Evolutionary conservation across 2,797 vertebrate genomes (phyloP).

Genomic region (Gallinago stenura): DNA sequence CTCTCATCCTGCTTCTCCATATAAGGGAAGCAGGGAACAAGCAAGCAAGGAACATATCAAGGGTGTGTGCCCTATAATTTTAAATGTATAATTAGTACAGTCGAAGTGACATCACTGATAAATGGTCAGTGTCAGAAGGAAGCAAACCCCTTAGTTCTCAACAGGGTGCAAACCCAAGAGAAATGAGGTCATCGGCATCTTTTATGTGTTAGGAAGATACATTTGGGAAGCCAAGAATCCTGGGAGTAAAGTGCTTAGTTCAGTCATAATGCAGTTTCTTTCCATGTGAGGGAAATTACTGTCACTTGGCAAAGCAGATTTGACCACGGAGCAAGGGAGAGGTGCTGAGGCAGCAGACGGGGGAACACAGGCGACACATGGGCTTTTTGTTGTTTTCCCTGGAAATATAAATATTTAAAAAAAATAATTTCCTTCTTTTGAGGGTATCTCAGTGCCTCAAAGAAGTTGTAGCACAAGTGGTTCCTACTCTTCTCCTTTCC

Average conservation of each 20-base stretch:
- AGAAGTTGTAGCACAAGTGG: neutral
- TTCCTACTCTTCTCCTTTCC: neutral
- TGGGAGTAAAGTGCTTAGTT: neutral
- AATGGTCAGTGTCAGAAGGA: neutral
- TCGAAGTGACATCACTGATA: neutral
- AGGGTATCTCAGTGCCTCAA: neutral
- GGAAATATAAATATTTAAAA: neutral
- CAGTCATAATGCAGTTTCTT: neutral
- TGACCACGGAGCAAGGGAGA: neutral
- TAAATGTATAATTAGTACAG: neutral
- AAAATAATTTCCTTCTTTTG: neutral
- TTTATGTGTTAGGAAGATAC: neutral
- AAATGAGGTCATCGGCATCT: neutral
- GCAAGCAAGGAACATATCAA: neutral
- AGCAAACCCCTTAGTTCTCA: neutral
- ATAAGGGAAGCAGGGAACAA: neutral
- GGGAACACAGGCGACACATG: neutral
- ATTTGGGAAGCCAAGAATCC: neutral
- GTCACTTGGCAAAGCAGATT: neutral
- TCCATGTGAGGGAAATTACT: slow-evolving; percentile 4
- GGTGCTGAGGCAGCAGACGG: slow-evolving; percentile 2
- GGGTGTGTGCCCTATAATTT: neutral
- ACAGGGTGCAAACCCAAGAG: neutral
- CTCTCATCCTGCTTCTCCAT: neutral
- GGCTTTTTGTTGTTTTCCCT: neutral